Evolutionary conservation across 23 tunicate species (phyloP).

Genomic region (Styela plicata): DNA sequence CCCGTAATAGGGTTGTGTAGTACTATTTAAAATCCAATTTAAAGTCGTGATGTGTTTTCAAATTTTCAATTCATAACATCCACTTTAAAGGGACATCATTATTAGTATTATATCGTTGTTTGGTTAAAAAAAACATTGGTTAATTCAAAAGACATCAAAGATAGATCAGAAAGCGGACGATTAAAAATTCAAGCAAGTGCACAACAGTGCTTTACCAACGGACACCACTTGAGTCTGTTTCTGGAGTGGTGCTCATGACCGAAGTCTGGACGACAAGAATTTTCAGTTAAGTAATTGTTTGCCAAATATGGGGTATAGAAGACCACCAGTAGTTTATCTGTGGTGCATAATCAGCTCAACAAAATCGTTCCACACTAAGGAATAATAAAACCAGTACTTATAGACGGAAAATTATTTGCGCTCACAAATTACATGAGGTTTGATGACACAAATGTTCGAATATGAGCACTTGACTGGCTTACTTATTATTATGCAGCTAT

Average conservation of each 20-base stretch:
- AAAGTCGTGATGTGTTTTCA: no score
- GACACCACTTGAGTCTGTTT: background rate
- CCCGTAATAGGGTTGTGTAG: no score
- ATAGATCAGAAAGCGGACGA: background rate
- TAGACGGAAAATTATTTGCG: background rate
- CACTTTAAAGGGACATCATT: no score
- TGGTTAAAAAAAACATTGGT: no score
- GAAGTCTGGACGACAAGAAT: slow-evolving; percentile 3
- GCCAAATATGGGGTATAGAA: no score
- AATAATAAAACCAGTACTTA: background rate
- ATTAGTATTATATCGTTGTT: no score
- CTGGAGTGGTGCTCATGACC: slow-evolving; percentile 19
- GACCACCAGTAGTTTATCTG: no score
- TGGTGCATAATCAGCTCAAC: no score
- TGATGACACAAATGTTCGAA: background rate
- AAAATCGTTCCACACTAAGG: background rate
- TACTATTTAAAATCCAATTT: no score
- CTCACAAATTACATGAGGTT: background rate
- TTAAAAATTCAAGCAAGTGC: background rate
- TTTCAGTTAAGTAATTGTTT: no score
- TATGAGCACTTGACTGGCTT: background rate
- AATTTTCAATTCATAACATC: no score
- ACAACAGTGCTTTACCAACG: slow-evolving; percentile 23
- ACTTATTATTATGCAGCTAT: background rate
- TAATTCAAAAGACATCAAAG: background rate